phyloP scores from a whole-genome alignment of 2,888 invertebrate genomes.

The Abrostola tripartita region DNA sequence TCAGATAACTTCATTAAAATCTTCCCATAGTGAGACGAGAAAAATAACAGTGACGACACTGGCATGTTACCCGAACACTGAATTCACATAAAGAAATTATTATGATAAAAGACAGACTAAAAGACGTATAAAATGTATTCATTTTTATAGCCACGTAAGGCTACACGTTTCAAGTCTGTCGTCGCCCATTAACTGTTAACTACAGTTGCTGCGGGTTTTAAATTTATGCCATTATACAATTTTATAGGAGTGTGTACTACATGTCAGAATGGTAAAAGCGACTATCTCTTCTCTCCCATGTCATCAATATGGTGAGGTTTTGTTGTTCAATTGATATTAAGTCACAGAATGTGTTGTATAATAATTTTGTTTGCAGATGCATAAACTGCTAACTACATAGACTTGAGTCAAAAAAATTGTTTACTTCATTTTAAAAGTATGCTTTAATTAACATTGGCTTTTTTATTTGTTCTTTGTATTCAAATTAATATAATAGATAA shows the following conservation, averaged over 20 bases:
- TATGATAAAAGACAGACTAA: slow-evolving; percentile 51
- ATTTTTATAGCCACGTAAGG: slow-evolving; percentile 61
- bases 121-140: slow-evolving; percentile 51
- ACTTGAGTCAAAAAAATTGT: too few species aligned
- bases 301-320: neutral
- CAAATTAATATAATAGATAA: too few species aligned
- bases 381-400: too few species aligned
- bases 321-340: neutral
- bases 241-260: slow-evolving; percentile 29
- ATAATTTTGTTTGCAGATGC: too few species aligned
- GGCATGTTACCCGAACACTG: slow-evolving; percentile 47
- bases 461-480: too few species aligned
- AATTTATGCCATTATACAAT: slow-evolving; percentile 30
- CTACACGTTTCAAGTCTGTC: slow-evolving; percentile 55
- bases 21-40: slow-evolving; percentile 14
- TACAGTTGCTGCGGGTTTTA: slow-evolving; percentile 39
- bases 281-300: neutral
- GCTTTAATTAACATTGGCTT: too few species aligned
- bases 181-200: slow-evolving; percentile 54
- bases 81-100: slow-evolving; percentile 57
- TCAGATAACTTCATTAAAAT: slow-evolving; percentile 14
- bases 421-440: too few species aligned
- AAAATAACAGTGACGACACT: slow-evolving; percentile 33
- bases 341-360: too few species aligned
- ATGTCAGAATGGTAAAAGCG: neutral